Evolutionary conservation across 1,140 invertebrate genomes (phyloP), one percentile per base, ranked within the genome.

Genomic region (Eueides isabella): DNA sequence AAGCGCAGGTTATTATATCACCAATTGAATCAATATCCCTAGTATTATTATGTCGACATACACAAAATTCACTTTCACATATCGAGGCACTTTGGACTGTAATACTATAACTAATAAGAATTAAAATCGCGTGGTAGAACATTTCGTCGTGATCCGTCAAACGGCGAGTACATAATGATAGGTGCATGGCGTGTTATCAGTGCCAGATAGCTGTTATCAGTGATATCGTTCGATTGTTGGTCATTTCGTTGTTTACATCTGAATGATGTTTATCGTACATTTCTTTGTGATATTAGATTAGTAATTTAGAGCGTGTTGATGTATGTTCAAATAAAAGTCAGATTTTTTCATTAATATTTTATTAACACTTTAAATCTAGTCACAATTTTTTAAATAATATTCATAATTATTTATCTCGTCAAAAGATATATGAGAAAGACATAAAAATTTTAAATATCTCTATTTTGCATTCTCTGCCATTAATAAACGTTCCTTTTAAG

Each of bases 1-100:
- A 87, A 4, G 90, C 86, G 66, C 93, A 94, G 61, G 88, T 83
- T 0, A 93, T 77, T 9, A 79, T 72, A 69, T 90, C 78, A 19
- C 85, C 83, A 38, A 79, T 62, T n/a, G 84, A 77, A 26, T 92
- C 88, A 19, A 75, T 72, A 30, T 84, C 72, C 74, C 70, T 70
- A 38, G 78, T 81, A 44, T 80, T 81, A 26, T 86, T 80, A 28
- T 81, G 80, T 0, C 79, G 65, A 64, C 89, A 90, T 33, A 84
- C 75, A 72, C 88, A 91, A 65, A 71, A 80, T 14, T 78, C 75
- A 74, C 76, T 83, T 7, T 87, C 85, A 86, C 90, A 91, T n/a
- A 88, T 71, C 1, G 70, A 71, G 7, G 67, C 67, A 75, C 81
- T 77, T 33, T 83, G 74, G 26, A 80, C 82, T 73, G 33, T 79